Base-by-base conservation (phyloP, 2,113 vertebrate genomes). In the Gallinago jamesoni region DNA sequence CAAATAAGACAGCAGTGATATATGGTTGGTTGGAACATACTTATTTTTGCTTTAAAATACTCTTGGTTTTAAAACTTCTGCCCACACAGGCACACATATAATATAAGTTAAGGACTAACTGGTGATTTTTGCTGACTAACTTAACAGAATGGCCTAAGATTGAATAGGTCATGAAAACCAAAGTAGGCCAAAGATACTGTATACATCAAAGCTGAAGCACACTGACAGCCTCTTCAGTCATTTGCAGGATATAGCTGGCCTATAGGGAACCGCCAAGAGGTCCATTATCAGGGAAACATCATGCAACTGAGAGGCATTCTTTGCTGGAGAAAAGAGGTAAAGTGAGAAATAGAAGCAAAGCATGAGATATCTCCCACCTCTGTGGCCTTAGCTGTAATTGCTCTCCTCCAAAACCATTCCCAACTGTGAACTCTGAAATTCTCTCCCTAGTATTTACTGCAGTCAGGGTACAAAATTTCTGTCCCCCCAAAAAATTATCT, bases 191-290 rank as follows among this genome's bases (percentile, higher is more conserved):
- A 70, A 70, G 68, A 53, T 47, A 35, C 15, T 8, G 19, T 35
- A 64, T 37, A 35, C 22, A 24, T 56, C 35, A 57, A 57, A 84
- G 25, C 43, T 73, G 22, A 74, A 56, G 33, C 19, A 62, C n/a
- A 77, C 27, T 18, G 39, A n/a, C 17, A 83, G 59, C 43, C 37
- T 93, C 77, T 56, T 63, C 53, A 74, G 18, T 52, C 70, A 41
- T 27, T 63, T 3, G 0, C 21, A 39, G 43, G 33, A 27, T 0
- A 1, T 63, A 52, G 23, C 9, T 60, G 37, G 25, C 23, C 56
- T 50, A 43, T 0, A 41, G 30, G 30, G 23, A 77, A 62, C 45
- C 45, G 28, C 28, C 35, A 70, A 72, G 52, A 85, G 35, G 20
- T 45, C 28, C 35, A 57, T 48, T 77, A 77, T 50, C 33, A 62